Base-by-base conservation (phyloP, 2,797 vertebrate genomes). In the Anguilla megastoma region DNA sequence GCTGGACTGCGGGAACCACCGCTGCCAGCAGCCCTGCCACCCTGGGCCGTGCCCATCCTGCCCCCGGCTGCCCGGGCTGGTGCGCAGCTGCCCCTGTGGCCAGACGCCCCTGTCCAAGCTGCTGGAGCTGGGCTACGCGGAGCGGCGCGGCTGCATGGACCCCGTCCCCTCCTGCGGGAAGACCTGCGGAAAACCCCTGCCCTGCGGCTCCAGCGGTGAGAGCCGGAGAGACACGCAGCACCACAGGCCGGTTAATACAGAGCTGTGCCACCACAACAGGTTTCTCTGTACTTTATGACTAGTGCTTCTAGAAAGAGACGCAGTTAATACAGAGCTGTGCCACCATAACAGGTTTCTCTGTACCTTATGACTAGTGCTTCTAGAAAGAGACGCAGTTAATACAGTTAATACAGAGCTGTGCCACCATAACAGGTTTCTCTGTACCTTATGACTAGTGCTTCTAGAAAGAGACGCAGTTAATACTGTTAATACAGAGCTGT, bases 111-210 rank as follows among this genome's bases (percentile, higher is more conserved):
- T 99, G 83, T 92, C 93, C 92, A 99, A 99, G 87, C 96, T 99
- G 63, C 91, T 99, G 91, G 98, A 99, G 74, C 93, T 98, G 85
- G 98, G 98, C 88, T 98, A 97, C 90, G 88, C 95, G 3, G 96
- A 98, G 89, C 96, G 98, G 85, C 95, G 94, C 89, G 91, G 93
- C 89, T 99, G 99, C 94, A 96, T 97, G 3, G 98, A 99, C 91
- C 97, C 97, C 71, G 95, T 99, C 87, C 97, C 98, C 0, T 98
- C 98, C 0, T 99, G 99, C 90, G 97, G 98, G 87, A 98, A 98
- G 95, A 98, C 97, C 0, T 99, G 99, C 92, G 97, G 96, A 95
- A 97, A 97, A 89, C 98, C 98, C 27, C 94, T 99, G 87, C 93
- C 97, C 84, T 99, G 99, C 87, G 97, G 98, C 86, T 98, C 97